Percentiles rank a stretch among this genome's conserved stretches.
Evolutionary conservation across 2,113 vertebrate genomes (phyloP).

Genomic region (human): GRCh38 chr7:70020001-70020500

Average conservation of each 20-base stretch:
- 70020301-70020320: neutral
- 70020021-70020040: neutral
- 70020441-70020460: neutral
- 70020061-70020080: neutral
- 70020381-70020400: neutral
- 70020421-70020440: neutral
- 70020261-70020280: neutral
- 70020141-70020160: neutral
- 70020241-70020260: neutral
- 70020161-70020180: neutral
- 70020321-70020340: neutral
- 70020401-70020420: neutral
- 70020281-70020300: too few species aligned
- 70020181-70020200: neutral
- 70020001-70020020: neutral
- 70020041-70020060: neutral
- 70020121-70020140: neutral
- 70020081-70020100: neutral
- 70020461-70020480: neutral
- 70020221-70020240: neutral
- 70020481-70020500: neutral
- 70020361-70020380: neutral
- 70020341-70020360: neutral
- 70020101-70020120: neutral
- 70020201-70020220: neutral